Percentiles rank a stretch among this genome's conserved stretches.
phyloP scores from a whole-genome alignment of 2,797 vertebrate species.

The Acanthis flammea region DNA sequence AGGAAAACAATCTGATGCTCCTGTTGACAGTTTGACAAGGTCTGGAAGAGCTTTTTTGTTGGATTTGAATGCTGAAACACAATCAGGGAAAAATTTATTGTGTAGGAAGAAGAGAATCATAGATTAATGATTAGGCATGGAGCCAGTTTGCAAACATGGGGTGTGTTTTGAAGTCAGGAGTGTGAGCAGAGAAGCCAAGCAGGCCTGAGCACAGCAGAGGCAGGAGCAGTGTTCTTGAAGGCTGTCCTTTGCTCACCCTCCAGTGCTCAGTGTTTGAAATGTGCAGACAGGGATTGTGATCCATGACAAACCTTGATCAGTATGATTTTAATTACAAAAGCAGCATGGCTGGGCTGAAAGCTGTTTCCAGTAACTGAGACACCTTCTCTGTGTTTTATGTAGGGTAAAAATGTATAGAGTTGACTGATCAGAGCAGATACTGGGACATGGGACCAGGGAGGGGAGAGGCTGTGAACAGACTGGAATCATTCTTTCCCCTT shows the following conservation, averaged over 20 bases:
- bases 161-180: neutral
- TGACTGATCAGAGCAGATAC: neutral
- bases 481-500: neutral
- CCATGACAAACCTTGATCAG: neutral
- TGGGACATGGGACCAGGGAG: neutral
- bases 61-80: neutral
- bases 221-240: neutral
- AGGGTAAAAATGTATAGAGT: neutral
- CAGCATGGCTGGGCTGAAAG: neutral
- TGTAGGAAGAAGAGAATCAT: neutral
- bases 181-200: neutral
- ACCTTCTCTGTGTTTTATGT: neutral
- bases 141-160: neutral
- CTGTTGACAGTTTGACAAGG: neutral
- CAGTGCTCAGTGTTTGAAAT: neutral
- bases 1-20: neutral
- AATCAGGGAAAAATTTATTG: neutral
- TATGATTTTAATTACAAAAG: neutral
- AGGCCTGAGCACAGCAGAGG: neutral
- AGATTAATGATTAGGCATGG: neutral
- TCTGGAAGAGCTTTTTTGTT: neutral
- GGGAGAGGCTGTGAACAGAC: neutral
- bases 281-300: neutral
- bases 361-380: neutral
- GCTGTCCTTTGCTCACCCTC: neutral